Percentiles rank a stretch among this genome's conserved stretches.
These are phyloP conservation scores for Lepus americanus DNA, from an alignment of 2,113 vertebrate genomes.

Conservation along the genomic window DNA sequence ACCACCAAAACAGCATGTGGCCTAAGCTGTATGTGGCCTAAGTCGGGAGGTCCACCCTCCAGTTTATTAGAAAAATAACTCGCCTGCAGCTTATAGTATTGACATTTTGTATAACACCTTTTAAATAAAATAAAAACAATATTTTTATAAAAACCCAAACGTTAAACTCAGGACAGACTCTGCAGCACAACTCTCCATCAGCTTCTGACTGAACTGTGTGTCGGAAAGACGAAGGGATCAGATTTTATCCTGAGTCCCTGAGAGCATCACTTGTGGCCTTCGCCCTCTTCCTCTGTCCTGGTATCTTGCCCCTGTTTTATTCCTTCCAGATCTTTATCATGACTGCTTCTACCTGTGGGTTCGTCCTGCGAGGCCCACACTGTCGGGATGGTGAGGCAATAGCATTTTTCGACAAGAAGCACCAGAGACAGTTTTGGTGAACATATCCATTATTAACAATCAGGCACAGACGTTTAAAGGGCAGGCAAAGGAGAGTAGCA, in stretches of 20 bases:
- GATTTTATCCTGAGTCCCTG: not conserved
- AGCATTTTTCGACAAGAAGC: too few relatives aligned
- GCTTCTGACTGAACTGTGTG: not conserved
- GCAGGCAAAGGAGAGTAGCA: too few relatives aligned
- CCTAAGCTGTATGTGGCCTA: not conserved
- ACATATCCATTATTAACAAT: too few relatives aligned
- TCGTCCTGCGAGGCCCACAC: not conserved
- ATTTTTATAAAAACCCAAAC: not conserved
- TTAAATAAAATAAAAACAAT: conserved; percentile 14
- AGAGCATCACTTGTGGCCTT: not conserved
- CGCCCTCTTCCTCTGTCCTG: not conserved
- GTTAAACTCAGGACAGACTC: not conserved
- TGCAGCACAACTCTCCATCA: not conserved
- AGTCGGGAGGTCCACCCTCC: not conserved
- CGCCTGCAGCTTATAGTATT: not conserved
- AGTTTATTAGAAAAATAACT: not conserved
- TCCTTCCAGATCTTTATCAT: not conserved
- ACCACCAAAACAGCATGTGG: not conserved
- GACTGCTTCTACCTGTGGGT: not conserved
- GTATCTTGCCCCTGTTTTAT: not conserved
- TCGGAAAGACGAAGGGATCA: not conserved
- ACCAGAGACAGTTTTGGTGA: too few relatives aligned
- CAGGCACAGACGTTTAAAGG: too few relatives aligned
- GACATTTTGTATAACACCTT: not conserved
- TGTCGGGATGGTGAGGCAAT: too few relatives aligned